phyloP scores from a whole-genome alignment of 30 jellyfish, hydroid and myxozoan species.

The Turritopsis dohrnii region DNA sequence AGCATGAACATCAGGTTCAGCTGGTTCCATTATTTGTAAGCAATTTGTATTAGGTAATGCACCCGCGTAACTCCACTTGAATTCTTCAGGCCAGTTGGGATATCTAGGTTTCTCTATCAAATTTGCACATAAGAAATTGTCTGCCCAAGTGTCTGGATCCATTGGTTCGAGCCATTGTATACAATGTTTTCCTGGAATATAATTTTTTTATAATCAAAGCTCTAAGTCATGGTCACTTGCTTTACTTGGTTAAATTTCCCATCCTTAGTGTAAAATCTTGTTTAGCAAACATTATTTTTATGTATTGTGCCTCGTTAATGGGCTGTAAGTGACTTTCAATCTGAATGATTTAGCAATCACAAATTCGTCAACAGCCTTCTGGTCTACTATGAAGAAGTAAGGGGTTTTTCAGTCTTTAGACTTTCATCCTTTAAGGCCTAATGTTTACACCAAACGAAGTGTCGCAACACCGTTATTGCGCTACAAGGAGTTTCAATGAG shows the following conservation, averaged over 20 bases:
- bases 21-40: background rate
- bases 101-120: background rate
- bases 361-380: no score
- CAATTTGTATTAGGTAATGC: background rate
- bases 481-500: no score
- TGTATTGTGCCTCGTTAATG: no score
- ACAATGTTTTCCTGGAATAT: background rate
- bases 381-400: no score
- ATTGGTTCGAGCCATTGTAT: conserved; percentile 1
- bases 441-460: no score
- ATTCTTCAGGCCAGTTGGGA: conserved; percentile 13
- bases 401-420: no score
- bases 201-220: background rate
- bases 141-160: conserved; percentile 15
- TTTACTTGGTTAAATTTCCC: no score
- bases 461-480: no score
- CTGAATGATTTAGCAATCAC: no score
- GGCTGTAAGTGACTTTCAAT: no score
- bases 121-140: background rate
- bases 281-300: background rate
- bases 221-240: background rate
- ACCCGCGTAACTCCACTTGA: conserved; percentile 10
- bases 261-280: no score
- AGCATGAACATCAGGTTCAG: conserved; percentile 53
- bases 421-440: no score